Conservation (phyloP, 2,113 vertebrate species). For the Trochalopteron elliotii region DNA sequence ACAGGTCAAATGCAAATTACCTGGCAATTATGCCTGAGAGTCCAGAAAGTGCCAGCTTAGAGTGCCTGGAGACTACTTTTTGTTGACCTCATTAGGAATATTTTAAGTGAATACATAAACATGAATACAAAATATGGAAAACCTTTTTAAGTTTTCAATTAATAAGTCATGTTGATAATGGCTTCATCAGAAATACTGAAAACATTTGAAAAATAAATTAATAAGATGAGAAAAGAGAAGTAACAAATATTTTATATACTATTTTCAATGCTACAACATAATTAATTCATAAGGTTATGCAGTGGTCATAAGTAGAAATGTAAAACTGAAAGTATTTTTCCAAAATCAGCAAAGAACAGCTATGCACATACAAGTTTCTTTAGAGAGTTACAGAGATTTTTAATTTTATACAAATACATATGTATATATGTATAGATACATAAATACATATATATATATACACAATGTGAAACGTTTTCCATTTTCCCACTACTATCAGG, state of each 20-base stretch:
- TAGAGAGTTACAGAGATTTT: neutral
- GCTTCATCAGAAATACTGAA: neutral
- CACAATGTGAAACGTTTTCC: neutral
- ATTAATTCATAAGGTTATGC: neutral
- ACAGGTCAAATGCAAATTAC: constrained; percentile 70
- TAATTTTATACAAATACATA: neutral
- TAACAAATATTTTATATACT: neutral
- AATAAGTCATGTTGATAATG: neutral
- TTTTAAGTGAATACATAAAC: constrained; percentile 33
- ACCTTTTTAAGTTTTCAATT: neutral
- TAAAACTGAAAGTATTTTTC: neutral
- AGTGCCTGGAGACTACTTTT: constrained; percentile 33
- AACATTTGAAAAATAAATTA: neutral
- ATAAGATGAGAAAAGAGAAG: neutral
- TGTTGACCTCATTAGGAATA: constrained; percentile 46
- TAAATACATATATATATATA: neutral
- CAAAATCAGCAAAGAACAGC: neutral
- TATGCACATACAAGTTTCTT: neutral
- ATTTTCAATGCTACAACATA: neutral
- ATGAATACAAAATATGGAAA: neutral
- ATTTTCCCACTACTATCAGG: neutral
- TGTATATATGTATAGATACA: neutral
- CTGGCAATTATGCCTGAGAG: constrained; percentile 42
- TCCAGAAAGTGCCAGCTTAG: constrained; percentile 5
- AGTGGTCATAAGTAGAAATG: neutral